A percentile compares a stretch with the other conserved stretches of the same genome.
Evolutionary conservation across 2,113 vertebrate species (phyloP).

Genomic region (Spheniscus mendiculus): DNA sequence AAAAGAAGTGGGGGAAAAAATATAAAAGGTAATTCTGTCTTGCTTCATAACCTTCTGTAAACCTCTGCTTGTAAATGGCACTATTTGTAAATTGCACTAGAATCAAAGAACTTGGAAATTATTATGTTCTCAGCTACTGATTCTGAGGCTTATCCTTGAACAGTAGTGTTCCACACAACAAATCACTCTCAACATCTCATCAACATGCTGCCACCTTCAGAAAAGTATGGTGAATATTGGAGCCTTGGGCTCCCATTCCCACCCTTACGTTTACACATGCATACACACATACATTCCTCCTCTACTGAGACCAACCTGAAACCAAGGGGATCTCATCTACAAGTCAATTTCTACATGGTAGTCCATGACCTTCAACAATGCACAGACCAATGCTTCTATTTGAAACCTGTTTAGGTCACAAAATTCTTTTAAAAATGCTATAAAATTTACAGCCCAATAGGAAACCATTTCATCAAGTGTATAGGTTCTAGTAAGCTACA

Average conservation of each 20-base stretch:
- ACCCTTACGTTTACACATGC: not conserved
- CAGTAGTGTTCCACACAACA: not conserved
- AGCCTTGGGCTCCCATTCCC: not conserved
- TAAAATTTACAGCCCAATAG: not conserved
- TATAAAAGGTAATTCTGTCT: not conserved
- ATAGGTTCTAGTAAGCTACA: not conserved
- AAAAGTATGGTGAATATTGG: not conserved
- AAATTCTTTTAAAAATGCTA: not conserved
- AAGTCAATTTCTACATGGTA: not conserved
- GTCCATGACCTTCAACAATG: not conserved
- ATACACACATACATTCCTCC: not conserved
- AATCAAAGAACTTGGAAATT: not conserved
- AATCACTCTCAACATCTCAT: not conserved
- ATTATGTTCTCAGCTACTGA: not conserved
- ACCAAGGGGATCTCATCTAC: not conserved
- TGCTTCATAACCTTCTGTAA: not conserved
- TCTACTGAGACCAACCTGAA: not conserved
- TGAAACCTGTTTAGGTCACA: not conserved
- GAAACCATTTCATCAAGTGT: not conserved
- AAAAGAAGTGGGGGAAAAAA: not conserved
- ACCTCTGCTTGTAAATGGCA: not conserved
- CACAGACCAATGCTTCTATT: not conserved
- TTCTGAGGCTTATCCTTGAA: not conserved
- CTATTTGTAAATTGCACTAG: not conserved
- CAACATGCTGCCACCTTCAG: not conserved